Conservation (phyloP, 2,888 invertebrate species). For the Acleris holmiana region DNA sequence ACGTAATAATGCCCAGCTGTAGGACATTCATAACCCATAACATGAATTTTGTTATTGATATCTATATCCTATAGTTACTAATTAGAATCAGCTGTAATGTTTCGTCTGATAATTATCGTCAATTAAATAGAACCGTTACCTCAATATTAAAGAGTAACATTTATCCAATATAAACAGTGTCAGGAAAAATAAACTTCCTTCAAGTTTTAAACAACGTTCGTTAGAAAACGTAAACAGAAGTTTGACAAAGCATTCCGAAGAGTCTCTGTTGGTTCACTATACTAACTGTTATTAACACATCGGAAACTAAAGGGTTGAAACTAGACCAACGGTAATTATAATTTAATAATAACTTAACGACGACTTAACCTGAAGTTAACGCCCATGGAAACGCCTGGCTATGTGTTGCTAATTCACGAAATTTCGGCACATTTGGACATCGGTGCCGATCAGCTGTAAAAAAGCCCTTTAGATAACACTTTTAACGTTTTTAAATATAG, state of each 20-base stretch:
- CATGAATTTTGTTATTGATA: too few relatives aligned
- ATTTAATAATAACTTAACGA: slow-evolving; percentile 75
- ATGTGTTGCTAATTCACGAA: slow-evolving; percentile 51
- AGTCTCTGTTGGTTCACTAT: neutral
- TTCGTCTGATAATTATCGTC: neutral
- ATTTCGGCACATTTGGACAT: slow-evolving; percentile 50
- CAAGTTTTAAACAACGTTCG: slow-evolving; percentile 49
- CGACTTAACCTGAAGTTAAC: slow-evolving; percentile 77
- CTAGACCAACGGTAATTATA: slow-evolving; percentile 63
- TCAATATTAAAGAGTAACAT: neutral
- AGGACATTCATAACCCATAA: too few relatives aligned
- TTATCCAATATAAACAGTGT: slow-evolving; percentile 32
- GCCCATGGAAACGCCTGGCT: slow-evolving; percentile 74
- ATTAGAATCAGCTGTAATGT: neutral
- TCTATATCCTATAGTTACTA: neutral
- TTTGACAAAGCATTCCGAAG: neutral
- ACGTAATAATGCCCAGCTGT: too few relatives aligned
- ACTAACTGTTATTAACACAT: slow-evolving; percentile 1
- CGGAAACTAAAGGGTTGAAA: slow-evolving; percentile 42
- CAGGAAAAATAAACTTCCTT: slow-evolving; percentile 43
- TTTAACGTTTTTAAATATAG: slow-evolving; percentile 38
- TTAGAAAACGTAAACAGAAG: slow-evolving; percentile 47
- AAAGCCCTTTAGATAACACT: slow-evolving; percentile 37
- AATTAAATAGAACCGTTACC: neutral
- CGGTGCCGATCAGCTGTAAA: slow-evolving; percentile 45